phyloP scores from a whole-genome alignment of 1,140 invertebrate genomes.

The Conus ventricosus region DNA sequence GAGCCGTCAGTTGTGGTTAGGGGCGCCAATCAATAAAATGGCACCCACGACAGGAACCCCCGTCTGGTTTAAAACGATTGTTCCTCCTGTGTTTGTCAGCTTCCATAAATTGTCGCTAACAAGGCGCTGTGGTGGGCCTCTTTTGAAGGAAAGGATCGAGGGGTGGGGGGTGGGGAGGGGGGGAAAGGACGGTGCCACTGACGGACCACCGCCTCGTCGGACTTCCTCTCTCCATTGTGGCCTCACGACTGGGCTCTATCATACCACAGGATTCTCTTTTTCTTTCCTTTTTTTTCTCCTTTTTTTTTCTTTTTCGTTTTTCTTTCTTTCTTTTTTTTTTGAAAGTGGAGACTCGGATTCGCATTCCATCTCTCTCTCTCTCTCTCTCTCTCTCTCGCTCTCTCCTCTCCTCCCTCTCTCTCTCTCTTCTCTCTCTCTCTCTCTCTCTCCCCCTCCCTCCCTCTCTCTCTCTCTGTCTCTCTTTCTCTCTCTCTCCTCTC shows the following conservation, averaged over 20 bases:
- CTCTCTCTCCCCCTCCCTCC: too few relatives aligned
- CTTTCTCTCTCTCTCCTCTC: too few relatives aligned
- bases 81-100: conserved; percentile 28
- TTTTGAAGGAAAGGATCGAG: not conserved
- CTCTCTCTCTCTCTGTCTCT: too few relatives aligned
- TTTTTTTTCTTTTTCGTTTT: too few relatives aligned
- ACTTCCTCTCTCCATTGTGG: not conserved
- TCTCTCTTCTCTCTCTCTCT: too few relatives aligned
- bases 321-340: too few relatives aligned
- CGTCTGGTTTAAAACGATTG: conserved; percentile 20
- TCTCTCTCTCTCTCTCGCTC: too few relatives aligned
- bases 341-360: too few relatives aligned
- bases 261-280: not conserved
- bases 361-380: too few relatives aligned
- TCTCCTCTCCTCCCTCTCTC: too few relatives aligned
- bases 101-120: conserved; percentile 19
- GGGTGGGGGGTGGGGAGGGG: too few relatives aligned
- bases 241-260: not conserved
- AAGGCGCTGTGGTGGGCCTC: not conserved
- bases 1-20: conserved; percentile 35
- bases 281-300: too few relatives aligned
- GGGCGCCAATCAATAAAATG: conserved; percentile 35
- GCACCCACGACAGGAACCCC: not conserved
- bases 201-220: not conserved
- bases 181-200: not conserved